Evolutionary conservation across 1,140 invertebrate genomes (phyloP).

Genomic region (Bradynema listronoti): DNA sequence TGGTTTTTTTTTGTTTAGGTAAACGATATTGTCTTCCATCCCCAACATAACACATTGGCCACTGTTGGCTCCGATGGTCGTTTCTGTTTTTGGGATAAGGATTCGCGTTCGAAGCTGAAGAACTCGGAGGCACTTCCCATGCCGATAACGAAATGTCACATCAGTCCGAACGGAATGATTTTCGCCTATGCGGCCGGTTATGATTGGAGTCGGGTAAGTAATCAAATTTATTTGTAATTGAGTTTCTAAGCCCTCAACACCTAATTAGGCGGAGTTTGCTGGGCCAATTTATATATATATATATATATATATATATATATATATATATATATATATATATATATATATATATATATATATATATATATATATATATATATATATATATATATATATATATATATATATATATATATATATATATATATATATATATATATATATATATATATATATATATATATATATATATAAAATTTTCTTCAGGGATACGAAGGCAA

Average conservation of each 20-base stretch:
- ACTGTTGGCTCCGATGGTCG: constrained; percentile 95
- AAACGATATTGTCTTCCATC: constrained; percentile 97
- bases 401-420: not conserved
- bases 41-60: constrained; percentile 86
- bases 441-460: constrained; percentile 10
- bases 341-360: not conserved
- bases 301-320: not conserved
- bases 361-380: not conserved
- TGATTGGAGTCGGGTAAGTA: constrained; percentile 72
- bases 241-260: not conserved
- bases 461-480: not conserved
- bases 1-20: constrained; percentile 65
- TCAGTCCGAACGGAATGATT: constrained; percentile 91
- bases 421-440: not conserved
- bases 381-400: not conserved
- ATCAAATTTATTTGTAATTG: not conserved
- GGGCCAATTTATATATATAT: not conserved
- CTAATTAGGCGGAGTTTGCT: not conserved
- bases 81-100: constrained; percentile 99
- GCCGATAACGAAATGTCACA: constrained; percentile 82
- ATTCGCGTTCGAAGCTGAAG: constrained; percentile 93
- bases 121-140: constrained; percentile 68
- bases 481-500: constrained; percentile 52
- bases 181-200: constrained; percentile 96
- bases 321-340: not conserved